Evolutionary conservation across 2,113 vertebrate genomes (phyloP), one percentile per base, ranked within the genome.

Genomic region (Morone saxatilis): DNA sequence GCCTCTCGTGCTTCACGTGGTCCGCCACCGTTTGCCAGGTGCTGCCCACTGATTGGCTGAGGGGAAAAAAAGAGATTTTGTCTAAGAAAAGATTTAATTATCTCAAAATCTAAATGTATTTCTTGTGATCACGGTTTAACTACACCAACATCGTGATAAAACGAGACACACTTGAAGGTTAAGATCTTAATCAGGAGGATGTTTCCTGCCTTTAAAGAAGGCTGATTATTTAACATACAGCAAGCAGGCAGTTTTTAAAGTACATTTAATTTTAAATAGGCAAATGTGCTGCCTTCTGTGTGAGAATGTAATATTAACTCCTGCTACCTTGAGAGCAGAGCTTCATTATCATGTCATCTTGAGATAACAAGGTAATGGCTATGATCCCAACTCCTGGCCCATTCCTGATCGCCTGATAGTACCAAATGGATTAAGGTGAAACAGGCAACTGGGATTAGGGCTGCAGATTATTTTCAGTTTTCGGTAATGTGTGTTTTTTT

Each of bases 11-110:
- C 88, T 90, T 95, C 80, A 99, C 97, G 0, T 96, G 86, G 0
- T 97, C 94, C 0, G 97, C 97, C 74, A 98, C 97, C 0, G 97
- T 99, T 89, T 93, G 95, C 98, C 98, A 99, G 0, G 95, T 97
- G 91, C 96, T 98, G 80, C 98, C 97, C 20, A 84, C 93, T 0
- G 95, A 97, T 92, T 97, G 97, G 89, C 98, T 99, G 72, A 7
- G 88, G 20, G 19, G 5, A 4, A 51, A 57, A 47, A 36, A 19
- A 9, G 53, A n/a, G 17, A 31, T 40, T 54, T 38, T 5, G 6
- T 53, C 5, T 5, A 3, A 38, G 1, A 25, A 38, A 72, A 38
- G 1, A 22, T 36, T 9, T 41, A 1, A 22, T 45, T 41, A 53
- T 59, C 45, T 70, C 54, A 16, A 62, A 68, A 60, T 14, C 62